These are phyloP conservation scores for Glaucidium brasilianum DNA, from an alignment of 2,113 vertebrate genomes.

Conservation along the genomic window DNA sequence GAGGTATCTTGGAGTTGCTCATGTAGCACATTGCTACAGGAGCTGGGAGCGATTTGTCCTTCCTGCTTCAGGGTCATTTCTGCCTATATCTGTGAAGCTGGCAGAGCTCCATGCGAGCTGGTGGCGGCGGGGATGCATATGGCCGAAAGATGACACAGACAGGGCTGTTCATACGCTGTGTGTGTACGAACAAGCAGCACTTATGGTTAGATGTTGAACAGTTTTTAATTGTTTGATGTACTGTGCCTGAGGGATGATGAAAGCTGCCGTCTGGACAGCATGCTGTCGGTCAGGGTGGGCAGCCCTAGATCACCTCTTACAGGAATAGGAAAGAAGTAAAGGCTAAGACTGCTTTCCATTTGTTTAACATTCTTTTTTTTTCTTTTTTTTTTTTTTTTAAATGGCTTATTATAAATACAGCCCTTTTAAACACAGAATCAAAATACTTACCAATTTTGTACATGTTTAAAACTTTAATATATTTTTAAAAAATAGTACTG, in stretches of 20 bases:
- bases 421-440: not conserved
- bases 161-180: not conserved
- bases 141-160: rapidly evolving
- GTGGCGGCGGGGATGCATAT: rapidly evolving
- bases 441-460: not conserved
- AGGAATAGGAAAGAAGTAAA: not conserved
- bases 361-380: not conserved
- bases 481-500: not conserved
- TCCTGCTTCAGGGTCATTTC: not conserved
- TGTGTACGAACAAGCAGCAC: not conserved
- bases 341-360: not conserved
- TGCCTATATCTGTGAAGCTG: not conserved
- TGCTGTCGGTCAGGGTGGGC: not conserved
- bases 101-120: not conserved
- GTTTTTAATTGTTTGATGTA: not conserved
- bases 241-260: not conserved
- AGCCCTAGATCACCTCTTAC: not conserved
- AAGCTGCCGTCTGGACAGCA: not conserved
- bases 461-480: not conserved
- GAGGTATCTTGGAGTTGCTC: too few species aligned
- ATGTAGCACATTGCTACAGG: rapidly evolving
- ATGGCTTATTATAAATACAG: not conserved
- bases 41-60: not conserved
- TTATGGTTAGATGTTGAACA: not conserved
- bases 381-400: not conserved